Conservation (phyloP, 2,797 vertebrate genomes). For the Rhynchonycteris naso region DNA sequence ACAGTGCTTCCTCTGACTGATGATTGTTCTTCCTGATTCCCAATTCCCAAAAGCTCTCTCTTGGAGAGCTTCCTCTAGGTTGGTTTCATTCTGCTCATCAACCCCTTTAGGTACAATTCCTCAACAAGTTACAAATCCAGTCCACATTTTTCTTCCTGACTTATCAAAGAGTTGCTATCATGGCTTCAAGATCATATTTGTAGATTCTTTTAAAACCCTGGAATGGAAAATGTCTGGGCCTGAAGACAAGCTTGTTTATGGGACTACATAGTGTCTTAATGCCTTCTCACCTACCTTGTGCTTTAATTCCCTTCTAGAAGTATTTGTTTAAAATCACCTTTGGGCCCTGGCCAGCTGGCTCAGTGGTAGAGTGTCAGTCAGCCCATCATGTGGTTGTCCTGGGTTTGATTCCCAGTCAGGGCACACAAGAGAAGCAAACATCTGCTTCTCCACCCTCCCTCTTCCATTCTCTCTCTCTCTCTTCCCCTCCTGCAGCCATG, state of each 20-base stretch:
- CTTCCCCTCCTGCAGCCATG: too few species aligned
- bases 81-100: background rate
- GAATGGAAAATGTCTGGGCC: background rate
- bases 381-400: too few species aligned
- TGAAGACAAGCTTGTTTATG: background rate
- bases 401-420: too few species aligned
- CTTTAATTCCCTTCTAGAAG: constrained; percentile 1
- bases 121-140: background rate
- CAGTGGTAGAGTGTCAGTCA: too few species aligned
- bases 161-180: background rate
- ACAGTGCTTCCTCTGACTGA: background rate
- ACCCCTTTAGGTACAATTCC: background rate
- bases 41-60: background rate
- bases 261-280: background rate
- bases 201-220: background rate
- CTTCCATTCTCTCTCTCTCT: too few species aligned
- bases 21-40: background rate
- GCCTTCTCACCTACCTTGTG: background rate
- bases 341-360: too few species aligned
- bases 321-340: background rate
- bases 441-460: too few species aligned
- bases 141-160: background rate
- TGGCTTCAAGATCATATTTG: background rate
- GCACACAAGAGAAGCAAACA: too few species aligned
- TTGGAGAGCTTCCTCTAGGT: background rate